A percentile compares a stretch with the other conserved stretches of the same genome.
These are phyloP conservation scores for Lucilia cuprina DNA, from an alignment of 1,140 invertebrate genomes.

Conservation along the genomic window DNA sequence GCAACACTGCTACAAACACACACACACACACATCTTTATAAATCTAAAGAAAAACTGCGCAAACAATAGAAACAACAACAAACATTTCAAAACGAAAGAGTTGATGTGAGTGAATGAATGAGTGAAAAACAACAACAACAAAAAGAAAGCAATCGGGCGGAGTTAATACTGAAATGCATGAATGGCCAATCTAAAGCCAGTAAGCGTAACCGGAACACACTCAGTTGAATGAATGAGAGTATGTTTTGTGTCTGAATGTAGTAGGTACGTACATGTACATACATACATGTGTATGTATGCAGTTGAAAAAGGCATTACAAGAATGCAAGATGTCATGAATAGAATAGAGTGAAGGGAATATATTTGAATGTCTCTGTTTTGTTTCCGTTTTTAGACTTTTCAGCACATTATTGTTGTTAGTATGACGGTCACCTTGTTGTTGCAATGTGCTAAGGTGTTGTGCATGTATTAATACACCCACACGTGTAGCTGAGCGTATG, in stretches of 20 bases:
- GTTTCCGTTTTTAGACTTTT: background rate
- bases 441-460: background rate
- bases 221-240: background rate
- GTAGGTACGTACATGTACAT: no score
- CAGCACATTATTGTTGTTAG: background rate
- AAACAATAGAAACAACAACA: background rate
- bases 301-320: background rate
- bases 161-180: constrained; percentile 63
- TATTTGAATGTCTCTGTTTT: background rate
- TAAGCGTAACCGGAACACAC: constrained; percentile 61
- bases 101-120: constrained; percentile 8
- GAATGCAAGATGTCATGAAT: background rate
- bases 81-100: background rate
- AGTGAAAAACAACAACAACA: constrained; percentile 19
- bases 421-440: background rate
- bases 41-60: background rate
- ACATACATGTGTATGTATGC: background rate
- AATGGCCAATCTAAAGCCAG: constrained; percentile 63
- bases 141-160: constrained; percentile 59
- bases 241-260: background rate
- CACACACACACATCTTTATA: background rate
- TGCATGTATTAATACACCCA: background rate
- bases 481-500: background rate
- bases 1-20: background rate
- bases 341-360: background rate